These are phyloP conservation scores for Campylomormyrus numenius DNA, from an alignment of 2,113 vertebrate genomes.

Conservation along the genomic window DNA sequence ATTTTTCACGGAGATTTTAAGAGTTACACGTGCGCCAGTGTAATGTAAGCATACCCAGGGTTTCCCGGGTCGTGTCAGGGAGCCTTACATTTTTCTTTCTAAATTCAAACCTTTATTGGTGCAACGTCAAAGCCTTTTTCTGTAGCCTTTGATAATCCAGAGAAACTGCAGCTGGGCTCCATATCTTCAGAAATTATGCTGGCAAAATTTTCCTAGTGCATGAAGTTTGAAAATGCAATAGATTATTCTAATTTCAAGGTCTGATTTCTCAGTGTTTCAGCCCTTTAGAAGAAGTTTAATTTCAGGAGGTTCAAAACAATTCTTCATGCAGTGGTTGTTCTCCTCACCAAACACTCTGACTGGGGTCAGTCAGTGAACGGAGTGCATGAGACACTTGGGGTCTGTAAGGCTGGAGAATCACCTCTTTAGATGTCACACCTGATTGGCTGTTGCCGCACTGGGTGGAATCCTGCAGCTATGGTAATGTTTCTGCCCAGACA, in stretches of 20 bases:
- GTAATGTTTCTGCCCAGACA: neutral
- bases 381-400: neutral
- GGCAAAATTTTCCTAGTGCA: neutral
- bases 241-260: neutral
- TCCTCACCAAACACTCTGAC: neutral
- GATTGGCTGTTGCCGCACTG: neutral
- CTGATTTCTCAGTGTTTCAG: neutral
- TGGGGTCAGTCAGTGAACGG: neutral
- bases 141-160: neutral
- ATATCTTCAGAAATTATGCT: neutral
- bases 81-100: neutral
- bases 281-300: neutral
- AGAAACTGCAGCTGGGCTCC: neutral
- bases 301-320: neutral
- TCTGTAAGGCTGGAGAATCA: neutral
- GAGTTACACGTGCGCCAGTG: neutral
- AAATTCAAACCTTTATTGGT: slow-evolving; percentile 8
- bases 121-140: slow-evolving; percentile 5
- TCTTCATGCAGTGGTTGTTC: neutral
- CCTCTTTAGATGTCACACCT: neutral
- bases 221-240: neutral
- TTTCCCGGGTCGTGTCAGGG: neutral
- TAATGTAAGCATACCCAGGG: neutral
- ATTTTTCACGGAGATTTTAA: slow-evolving; percentile 17
- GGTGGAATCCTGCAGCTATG: neutral